Evolutionary conservation across 2,888 invertebrate species (phyloP), one percentile per base, ranked within the genome.

Genomic region (Scotopteryx bipunctaria): DNA sequence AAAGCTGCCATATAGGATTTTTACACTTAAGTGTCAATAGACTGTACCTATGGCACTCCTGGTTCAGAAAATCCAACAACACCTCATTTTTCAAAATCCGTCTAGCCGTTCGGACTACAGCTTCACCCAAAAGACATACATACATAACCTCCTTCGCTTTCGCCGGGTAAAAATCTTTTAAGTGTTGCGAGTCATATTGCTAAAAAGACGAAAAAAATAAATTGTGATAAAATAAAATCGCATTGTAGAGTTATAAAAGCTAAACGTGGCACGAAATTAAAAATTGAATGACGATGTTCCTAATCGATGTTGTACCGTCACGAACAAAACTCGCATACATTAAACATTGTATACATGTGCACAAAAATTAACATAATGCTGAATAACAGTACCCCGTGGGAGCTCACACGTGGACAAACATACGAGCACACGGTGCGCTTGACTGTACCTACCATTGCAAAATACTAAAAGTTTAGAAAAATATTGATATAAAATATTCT

Each of bases 361-460:
- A 68, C 67, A 70, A 65, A n/a, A 73, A 86, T 88, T 88, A 84
- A 63, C 88, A 88, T 88, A 87, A 84, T 77, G 78, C 79, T 76
- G 78, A 81, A 81, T 76, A 86, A 82, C 79, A 78, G 67, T 60
- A 63, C 67, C 66, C 62, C 73, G 73, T 87, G 89, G 79, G 87
- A 88, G 72, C 52, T 44, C 55, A 63, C 89, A 89, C 81, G 82
- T 89, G 88, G 73, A 63, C 73, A 82, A 89, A 89, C 78, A 87
- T 45, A 59, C 42, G 47, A 42, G 32, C 14, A 32, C 21, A 36
- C 17, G 11, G 49, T 38, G 36, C 31, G 37, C 47, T 53, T 33
- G 38, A 29, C 47, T 42, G 37, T 37, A 40, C 46, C 15, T 36
- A 29, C 19, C 35, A 27, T 25, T 2, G 17, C 15, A 13, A 42